Conservation (phyloP, 1,140 invertebrate genomes). For the Heterodera schachtii region DNA sequence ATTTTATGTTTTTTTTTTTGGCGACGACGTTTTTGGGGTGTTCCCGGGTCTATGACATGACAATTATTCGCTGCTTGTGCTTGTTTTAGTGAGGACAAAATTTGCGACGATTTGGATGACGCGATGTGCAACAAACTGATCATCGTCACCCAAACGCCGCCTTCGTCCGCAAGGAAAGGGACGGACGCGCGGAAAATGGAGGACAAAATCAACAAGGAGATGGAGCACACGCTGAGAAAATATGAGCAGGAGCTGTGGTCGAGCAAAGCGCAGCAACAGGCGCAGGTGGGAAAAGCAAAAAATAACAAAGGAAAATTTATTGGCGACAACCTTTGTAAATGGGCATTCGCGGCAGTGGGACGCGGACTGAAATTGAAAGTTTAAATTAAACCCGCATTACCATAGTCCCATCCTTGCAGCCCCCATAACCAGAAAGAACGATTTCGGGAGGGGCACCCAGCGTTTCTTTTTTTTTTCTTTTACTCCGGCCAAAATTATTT, state of each 20-base stretch:
- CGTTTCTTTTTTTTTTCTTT: too few relatives aligned
- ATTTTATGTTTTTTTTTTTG: too few relatives aligned
- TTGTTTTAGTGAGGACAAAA: constrained; percentile 10
- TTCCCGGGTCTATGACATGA: too few relatives aligned
- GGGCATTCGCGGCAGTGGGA: too few relatives aligned
- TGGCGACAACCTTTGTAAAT: not conserved
- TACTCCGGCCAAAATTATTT: too few relatives aligned
- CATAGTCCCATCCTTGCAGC: too few relatives aligned
- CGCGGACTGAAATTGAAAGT: too few relatives aligned
- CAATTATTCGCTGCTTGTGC: not conserved
- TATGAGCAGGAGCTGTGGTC: constrained; percentile 89
- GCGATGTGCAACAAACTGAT: constrained; percentile 89
- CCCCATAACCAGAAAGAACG: too few relatives aligned
- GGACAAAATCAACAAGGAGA: constrained; percentile 87
- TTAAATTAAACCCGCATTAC: too few relatives aligned
- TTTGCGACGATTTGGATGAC: constrained; percentile 70
- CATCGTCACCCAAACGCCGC: constrained; percentile 84
- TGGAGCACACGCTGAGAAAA: constrained; percentile 89
- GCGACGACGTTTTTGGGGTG: too few relatives aligned
- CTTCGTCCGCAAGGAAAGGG: constrained; percentile 65
- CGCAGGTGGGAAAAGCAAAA: too few relatives aligned
- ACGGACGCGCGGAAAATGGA: constrained; percentile 5
- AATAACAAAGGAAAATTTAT: not conserved
- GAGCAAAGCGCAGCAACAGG: constrained; percentile 26
- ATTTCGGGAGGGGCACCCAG: too few relatives aligned